phyloP scores from a whole-genome alignment of 2,888 invertebrate genomes.

The Drosophila formosana region DNA sequence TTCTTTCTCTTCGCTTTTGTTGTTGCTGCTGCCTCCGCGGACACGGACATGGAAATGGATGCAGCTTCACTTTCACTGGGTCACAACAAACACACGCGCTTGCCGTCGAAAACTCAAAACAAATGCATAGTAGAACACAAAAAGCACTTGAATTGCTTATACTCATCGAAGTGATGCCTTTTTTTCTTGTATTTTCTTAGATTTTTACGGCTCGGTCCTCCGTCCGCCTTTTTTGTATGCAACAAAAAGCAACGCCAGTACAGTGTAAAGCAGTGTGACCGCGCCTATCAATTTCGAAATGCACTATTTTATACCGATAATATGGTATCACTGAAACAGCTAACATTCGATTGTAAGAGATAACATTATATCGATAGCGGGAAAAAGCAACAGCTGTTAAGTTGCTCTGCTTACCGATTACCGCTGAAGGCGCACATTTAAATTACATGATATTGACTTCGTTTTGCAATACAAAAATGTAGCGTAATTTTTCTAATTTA shows the following conservation, averaged over 20 bases:
- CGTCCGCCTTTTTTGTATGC: slow-evolving; percentile 51
- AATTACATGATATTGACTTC: neutral
- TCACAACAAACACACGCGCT: slow-evolving; percentile 13
- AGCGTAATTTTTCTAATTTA: slow-evolving; percentile 41
- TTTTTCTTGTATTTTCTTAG: slow-evolving; percentile 27
- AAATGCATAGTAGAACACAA: slow-evolving; percentile 44
- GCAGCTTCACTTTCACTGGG: slow-evolving; percentile 44
- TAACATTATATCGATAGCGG: slow-evolving; percentile 20
- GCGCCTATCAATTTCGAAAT: neutral
- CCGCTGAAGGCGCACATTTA: neutral
- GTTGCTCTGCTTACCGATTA: neutral
- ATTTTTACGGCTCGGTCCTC: slow-evolving; percentile 41
- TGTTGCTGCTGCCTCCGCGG: slow-evolving; percentile 63
- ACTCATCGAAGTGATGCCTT: slow-evolving; percentile 49
- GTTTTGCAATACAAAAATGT: neutral
- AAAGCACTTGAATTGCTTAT: slow-evolving; percentile 38
- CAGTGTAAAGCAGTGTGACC: slow-evolving; percentile 22
- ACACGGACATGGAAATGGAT: slow-evolving; percentile 61
- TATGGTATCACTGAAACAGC: neutral
- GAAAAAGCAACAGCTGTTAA: slow-evolving; percentile 15
- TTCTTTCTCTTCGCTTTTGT: slow-evolving; percentile 67
- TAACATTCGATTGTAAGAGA: slow-evolving; percentile 7
- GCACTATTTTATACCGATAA: neutral
- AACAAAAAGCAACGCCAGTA: slow-evolving; percentile 63
- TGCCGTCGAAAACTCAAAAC: slow-evolving; percentile 24